Evolutionary conservation across 2,888 invertebrate genomes (phyloP).

Genomic region (Pherbina coryleti): DNA sequence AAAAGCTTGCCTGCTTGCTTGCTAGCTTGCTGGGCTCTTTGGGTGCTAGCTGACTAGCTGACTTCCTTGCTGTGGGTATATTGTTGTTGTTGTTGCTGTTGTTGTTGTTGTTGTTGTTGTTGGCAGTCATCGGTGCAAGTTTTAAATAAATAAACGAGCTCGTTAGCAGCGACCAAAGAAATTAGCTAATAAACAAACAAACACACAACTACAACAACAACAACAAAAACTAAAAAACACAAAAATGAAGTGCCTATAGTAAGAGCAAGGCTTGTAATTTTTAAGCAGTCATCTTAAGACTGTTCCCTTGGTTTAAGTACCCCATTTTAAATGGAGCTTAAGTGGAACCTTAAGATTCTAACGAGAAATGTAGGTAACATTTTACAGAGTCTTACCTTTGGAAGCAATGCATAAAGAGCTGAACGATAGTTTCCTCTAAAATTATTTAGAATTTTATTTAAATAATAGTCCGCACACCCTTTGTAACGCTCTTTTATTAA

Average conservation of each 20-base stretch:
- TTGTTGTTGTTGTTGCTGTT: not conserved
- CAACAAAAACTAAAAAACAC: not conserved
- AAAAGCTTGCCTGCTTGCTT: not conserved
- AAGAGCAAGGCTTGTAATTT: no score
- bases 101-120: not conserved
- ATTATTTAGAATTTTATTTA: no score
- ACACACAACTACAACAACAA: slow-evolving; percentile 11
- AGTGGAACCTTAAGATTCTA: no score
- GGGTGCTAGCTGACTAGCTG: not conserved
- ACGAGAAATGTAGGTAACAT: no score
- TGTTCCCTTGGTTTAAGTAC: not conserved
- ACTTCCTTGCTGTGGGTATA: not conserved
- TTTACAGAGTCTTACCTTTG: no score
- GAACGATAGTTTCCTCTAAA: no score
- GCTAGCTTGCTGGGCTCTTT: not conserved
- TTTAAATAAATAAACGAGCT: slow-evolving; percentile 30
- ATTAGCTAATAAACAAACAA: slow-evolving; percentile 17
- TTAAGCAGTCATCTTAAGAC: not conserved
- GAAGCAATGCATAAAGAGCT: no score
- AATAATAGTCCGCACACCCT: no score
- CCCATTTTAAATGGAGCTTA: not conserved
- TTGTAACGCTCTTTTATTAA: no score
- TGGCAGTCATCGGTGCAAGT: not conserved
- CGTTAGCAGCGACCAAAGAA: slow-evolving; percentile 4
- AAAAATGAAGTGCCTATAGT: not conserved